Conservation (phyloP, 2,888 invertebrate species). For the Hoplodrina ambigua region DNA sequence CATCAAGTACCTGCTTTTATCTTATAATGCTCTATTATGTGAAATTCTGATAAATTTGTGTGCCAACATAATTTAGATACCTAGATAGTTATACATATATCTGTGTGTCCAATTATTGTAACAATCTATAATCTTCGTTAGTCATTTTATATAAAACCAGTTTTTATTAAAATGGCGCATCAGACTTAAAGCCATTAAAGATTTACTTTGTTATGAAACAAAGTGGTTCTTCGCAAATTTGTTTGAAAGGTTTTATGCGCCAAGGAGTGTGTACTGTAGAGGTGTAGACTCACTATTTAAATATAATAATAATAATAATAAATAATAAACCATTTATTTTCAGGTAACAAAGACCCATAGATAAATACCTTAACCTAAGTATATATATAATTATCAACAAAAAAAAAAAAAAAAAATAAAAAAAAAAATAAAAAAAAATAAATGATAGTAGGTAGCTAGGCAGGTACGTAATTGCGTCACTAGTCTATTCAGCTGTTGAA, state of each 20-base stretch:
- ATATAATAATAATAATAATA: too few species aligned
- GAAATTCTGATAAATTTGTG: neutral
- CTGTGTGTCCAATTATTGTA: neutral
- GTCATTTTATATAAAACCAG: conserved; percentile 3
- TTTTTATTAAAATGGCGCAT: conserved; percentile 12
- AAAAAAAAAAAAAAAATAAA: too few species aligned
- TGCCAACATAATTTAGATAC: conserved; percentile 1
- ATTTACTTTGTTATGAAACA: conserved; percentile 36
- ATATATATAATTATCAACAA: too few species aligned
- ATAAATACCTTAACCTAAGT: too few species aligned
- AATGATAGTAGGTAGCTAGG: conserved; percentile 13
- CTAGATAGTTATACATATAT: neutral
- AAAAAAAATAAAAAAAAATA: too few species aligned
- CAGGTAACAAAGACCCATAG: too few species aligned
- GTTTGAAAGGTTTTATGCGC: conserved; percentile 23
- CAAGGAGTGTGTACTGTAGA: conserved; percentile 7
- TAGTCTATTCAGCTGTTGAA: conserved; percentile 44
- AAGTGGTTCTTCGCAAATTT: conserved; percentile 19
- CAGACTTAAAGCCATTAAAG: conserved; percentile 19
- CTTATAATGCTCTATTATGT: neutral
- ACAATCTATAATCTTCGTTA: neutral
- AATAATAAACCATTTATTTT: too few species aligned
- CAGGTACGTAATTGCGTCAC: conserved; percentile 40
- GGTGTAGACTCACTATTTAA: conserved; percentile 21
- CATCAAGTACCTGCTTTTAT: conserved; percentile 17